phyloP scores from a whole-genome alignment of 2,888 invertebrate species.

The Ophioninae sp. region DNA sequence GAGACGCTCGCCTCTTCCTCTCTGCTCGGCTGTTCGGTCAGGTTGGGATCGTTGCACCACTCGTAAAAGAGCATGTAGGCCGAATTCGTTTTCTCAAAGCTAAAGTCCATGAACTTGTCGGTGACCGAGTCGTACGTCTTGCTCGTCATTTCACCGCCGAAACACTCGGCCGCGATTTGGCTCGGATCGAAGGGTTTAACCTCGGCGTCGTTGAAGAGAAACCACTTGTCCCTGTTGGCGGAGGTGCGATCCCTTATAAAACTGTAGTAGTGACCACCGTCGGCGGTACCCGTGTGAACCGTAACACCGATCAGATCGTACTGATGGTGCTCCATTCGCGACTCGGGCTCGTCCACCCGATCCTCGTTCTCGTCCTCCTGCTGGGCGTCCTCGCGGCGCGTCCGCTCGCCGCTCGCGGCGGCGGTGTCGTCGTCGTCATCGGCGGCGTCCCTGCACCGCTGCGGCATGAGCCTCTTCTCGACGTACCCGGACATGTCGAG shows the following conservation, averaged over 20 bases:
- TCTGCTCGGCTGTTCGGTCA: constrained; percentile 70
- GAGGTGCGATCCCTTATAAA: constrained; percentile 93
- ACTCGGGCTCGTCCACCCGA: constrained; percentile 70
- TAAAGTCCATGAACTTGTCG: constrained; percentile 98
- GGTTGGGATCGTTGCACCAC: constrained; percentile 83
- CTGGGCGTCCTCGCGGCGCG: constrained; percentile 19
- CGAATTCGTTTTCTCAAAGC: constrained; percentile 98
- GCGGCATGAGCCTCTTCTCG: constrained; percentile 95
- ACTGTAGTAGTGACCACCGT: constrained; percentile 98
- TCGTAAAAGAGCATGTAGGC: constrained; percentile 99
- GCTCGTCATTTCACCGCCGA: constrained; percentile 98
- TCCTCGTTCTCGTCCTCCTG: constrained; percentile 72
- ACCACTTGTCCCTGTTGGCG: constrained; percentile 92
- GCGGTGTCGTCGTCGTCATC: constrained; percentile 54
- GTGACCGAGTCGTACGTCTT: constrained; percentile 98
- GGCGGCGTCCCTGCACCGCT: constrained; percentile 88
- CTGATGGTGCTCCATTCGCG: constrained; percentile 88
- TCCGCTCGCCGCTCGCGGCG: constrained; percentile 65
- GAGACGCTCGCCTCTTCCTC: constrained; percentile 77
- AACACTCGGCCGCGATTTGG: constrained; percentile 97
- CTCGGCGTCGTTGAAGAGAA: constrained; percentile 95
- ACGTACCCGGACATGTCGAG: constrained; percentile 97
- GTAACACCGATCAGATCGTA: constrained; percentile 96
- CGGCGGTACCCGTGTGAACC: constrained; percentile 98
- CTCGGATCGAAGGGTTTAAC: constrained; percentile 97